Conservation (phyloP, 2,113 vertebrate genomes). For the Pangasianodon hypophthalmus region DNA sequence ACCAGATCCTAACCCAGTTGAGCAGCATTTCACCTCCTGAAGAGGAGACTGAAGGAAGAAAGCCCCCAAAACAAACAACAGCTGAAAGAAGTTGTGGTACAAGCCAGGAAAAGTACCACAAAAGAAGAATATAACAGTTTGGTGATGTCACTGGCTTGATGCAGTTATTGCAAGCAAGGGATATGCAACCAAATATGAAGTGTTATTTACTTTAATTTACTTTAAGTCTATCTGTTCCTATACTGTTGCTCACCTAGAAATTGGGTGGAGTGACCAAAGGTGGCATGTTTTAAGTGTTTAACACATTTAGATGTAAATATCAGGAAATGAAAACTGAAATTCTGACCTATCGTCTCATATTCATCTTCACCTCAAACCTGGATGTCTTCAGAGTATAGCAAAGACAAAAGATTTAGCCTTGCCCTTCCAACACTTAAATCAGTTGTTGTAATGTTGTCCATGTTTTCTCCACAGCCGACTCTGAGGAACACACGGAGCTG, state of each 20-base stretch:
- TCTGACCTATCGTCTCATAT: background rate
- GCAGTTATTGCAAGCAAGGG: too few species aligned
- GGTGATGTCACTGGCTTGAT: too few species aligned
- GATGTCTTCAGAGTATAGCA: background rate
- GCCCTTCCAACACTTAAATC: background rate
- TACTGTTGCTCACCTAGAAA: background rate
- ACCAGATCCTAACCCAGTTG: too few species aligned
- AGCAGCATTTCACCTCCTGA: too few species aligned
- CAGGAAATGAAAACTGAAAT: background rate
- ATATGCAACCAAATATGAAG: background rate
- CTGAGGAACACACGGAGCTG: conserved; percentile 83
- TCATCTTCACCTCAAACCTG: background rate
- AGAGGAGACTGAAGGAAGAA: too few species aligned
- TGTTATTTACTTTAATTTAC: background rate
- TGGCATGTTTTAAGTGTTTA: background rate
- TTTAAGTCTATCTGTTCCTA: background rate
- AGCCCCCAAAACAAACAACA: too few species aligned
- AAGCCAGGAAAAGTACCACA: too few species aligned
- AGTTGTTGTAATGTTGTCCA: background rate
- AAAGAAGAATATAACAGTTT: too few species aligned
- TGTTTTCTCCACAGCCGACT: conserved; percentile 70
- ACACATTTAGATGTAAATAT: background rate
- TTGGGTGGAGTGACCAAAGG: background rate
- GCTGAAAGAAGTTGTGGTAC: too few species aligned
- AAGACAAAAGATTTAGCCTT: background rate